Base-by-base conservation (phyloP, 1,140 invertebrate genomes). In the Macrostomum lignano region DNA sequence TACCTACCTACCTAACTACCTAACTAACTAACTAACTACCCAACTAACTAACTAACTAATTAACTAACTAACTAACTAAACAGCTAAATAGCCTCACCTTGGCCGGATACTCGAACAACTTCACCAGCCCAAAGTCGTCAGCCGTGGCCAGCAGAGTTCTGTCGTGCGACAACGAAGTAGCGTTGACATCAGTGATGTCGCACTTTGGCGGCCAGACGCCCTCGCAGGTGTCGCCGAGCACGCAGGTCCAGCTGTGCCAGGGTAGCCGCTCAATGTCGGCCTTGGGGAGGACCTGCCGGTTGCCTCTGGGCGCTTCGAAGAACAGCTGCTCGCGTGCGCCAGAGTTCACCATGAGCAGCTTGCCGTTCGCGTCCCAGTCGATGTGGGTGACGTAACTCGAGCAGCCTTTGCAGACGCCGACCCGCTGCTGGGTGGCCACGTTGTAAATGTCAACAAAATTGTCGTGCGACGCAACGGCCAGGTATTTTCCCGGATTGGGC, bases 391-490 rank as follows among this genome's bases (percentile, higher is more conserved):
- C 53, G 40, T 58, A 59, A 35, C 52, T 55, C 14, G 54, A 56
- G n/a, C 46, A 45, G 7, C 51, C 52, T 40, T 55, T 59, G 39
- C 56, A 56, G 3, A 48, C 49, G n/a, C 56, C 54, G 3, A 58
- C 52, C 21, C 52, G 29, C 31, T 56, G 55, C 31, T 42, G 40
- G n/a, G 44, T 49, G 4, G 46, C 30, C 5, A 55, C 50, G 41
- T 51, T 59, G 38, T 59, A 59, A 17, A 59, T 52, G 35, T 59
- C 56, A 7, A 59, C 50, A 46, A 58, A 56, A 40, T 59, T 59
- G 42, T 59, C 56, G 46, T 59, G 56, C 13, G 56, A 58, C 3
- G 45, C 56, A 13, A 59, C 53, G n/a, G 55, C 56, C 17, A 59
- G 39, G 31, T 58, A 59, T 38, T 54, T 56, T 11, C 53, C 53